Conservation (phyloP, 2,113 vertebrate species). For the Psilopsiagon aurifrons region DNA sequence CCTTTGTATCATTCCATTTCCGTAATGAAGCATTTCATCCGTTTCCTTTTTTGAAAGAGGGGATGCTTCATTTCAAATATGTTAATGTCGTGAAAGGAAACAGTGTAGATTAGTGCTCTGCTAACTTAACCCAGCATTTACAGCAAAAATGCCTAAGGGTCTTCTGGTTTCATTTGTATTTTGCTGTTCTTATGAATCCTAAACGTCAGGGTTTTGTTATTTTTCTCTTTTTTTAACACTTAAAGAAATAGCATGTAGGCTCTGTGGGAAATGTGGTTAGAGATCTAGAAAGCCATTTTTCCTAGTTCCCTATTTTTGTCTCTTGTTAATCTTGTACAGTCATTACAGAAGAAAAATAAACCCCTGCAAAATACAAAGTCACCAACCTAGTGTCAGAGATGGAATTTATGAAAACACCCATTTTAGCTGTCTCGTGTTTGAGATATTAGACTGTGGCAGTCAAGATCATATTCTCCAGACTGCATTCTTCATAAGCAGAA, state of each 20-base stretch:
- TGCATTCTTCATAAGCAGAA: slow-evolving; percentile 55
- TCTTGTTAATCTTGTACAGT: neutral
- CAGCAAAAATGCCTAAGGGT: neutral
- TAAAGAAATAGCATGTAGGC: neutral
- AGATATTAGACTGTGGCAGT: slow-evolving; percentile 11
- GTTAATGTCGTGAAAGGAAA: neutral
- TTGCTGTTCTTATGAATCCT: neutral
- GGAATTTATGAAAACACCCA: neutral
- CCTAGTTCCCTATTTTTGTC: neutral
- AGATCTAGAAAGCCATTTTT: neutral
- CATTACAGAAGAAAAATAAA: neutral
- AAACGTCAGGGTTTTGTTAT: neutral
- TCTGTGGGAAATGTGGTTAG: neutral
- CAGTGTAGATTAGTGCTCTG: neutral
- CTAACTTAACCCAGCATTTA: neutral
- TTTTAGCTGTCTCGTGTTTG: slow-evolving; percentile 35
- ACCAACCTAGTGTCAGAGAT: neutral
- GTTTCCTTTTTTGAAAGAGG: neutral
- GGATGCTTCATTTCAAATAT: neutral
- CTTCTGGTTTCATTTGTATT: neutral
- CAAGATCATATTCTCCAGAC: slow-evolving; percentile 57
- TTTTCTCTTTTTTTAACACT: neutral
- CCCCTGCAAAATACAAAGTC: neutral
- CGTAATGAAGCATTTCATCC: neutral
- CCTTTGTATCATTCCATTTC: neutral